These are phyloP conservation scores for Misgurnus mizolepis DNA, from an alignment of 2,113 vertebrate species.

Conservation along the genomic window DNA sequence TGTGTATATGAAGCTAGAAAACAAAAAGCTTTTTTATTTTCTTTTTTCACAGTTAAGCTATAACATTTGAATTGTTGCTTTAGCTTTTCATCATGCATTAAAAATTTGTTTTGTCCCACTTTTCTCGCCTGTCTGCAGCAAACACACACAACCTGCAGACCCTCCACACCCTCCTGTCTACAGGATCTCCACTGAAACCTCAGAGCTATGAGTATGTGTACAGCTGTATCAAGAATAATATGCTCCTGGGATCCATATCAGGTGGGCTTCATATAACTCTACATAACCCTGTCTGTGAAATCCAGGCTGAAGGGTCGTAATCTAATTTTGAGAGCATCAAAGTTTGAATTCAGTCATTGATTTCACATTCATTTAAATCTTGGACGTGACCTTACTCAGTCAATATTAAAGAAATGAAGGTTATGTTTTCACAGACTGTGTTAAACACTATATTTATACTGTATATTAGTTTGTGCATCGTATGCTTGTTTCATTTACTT, in stretches of 20 bases:
- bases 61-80: neutral
- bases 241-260: slow-evolving; percentile 94
- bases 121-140: slow-evolving; percentile 63
- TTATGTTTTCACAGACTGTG: too few species aligned
- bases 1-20: too few species aligned
- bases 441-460: neutral
- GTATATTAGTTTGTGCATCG: slow-evolving; percentile 19
- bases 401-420: too few species aligned
- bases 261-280: slow-evolving; percentile 67
- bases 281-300: too few species aligned
- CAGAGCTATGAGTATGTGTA: slow-evolving; percentile 96
- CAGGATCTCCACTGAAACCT: slow-evolving; percentile 90
- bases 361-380: too few species aligned
- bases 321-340: too few species aligned
- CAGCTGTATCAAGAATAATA: slow-evolving; percentile 82
- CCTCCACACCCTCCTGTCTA: slow-evolving; percentile 92
- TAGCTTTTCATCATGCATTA: neutral
- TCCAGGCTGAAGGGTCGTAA: too few species aligned
- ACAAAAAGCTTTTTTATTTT: too few species aligned
- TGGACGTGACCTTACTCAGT: too few species aligned
- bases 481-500: neutral
- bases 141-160: slow-evolving; percentile 91
- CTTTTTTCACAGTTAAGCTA: too few species aligned
- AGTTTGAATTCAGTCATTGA: too few species aligned
- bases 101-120: neutral